Evolutionary conservation across 2,797 vertebrate species (phyloP), one percentile per base, ranked within the genome.

Genomic region (Crenuchus spilurus): DNA sequence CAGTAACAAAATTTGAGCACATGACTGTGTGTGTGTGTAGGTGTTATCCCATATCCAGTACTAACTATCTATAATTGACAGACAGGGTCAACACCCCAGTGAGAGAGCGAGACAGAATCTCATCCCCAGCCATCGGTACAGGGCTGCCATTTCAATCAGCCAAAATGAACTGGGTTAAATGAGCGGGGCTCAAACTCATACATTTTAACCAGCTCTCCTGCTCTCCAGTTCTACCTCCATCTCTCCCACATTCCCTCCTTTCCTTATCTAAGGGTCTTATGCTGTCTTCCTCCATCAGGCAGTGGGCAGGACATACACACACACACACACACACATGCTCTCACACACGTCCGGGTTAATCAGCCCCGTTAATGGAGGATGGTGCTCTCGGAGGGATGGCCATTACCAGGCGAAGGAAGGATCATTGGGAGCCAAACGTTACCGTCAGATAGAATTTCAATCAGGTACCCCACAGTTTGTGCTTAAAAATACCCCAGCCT

Each of bases 361-460:
- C 87, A 87, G 83, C 83, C 87, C 85, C 84, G 83, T 86, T 90
- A 87, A 89, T 88, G 79, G 87, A 88, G 79, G 80, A 76, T 62
- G 44, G 74, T 78, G 76, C 78, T 84, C 82, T 79, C 63, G 71
- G 75, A 86, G 82, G 85, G 77, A 82, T 68, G 64, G 79, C 76
- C 72, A 87, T 89, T 88, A 85, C 83, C 72, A 69, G 35, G 55
- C 49, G 63, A 85, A 75, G 64, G 79, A 54, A 62, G 80, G 72
- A 81, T 88, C 84, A 82, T 64, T 51, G 71, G 72, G 35, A 77
- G 26, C 30, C 60, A 76, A 81, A 86, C 78, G 82, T 81, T 83
- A 77, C 73, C 79, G 81, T 84, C 86, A 81, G 73, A 77, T 75
- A 61, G 78, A 85, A 86, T 88, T 87, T 81, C 85, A 88, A 88